These are phyloP conservation scores for Tachina grossa DNA, from an alignment of 2,888 invertebrate species.

Conservation along the genomic window DNA sequence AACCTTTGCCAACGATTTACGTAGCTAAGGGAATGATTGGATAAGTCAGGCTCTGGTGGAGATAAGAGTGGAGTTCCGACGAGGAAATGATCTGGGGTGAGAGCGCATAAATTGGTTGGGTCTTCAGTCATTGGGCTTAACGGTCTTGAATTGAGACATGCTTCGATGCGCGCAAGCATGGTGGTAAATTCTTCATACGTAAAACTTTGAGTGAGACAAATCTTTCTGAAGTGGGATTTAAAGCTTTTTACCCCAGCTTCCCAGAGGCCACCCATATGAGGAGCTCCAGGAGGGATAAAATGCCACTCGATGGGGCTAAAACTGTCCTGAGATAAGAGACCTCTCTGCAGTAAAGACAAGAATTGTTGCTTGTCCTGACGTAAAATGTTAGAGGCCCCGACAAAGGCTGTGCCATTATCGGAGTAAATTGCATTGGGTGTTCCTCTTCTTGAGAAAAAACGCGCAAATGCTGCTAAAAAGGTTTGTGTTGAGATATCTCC, in stretches of 20 bases:
- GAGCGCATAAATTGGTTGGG: too few species aligned
- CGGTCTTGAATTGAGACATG: too few species aligned
- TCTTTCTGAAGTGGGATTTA: too few species aligned
- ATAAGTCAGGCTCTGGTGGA: conserved; percentile 10
- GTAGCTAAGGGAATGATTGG: background rate
- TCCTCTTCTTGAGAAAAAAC: too few species aligned
- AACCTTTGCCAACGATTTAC: conserved; percentile 20
- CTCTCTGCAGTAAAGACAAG: background rate
- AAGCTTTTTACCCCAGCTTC: too few species aligned
- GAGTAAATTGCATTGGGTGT: background rate
- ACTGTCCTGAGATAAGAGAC: background rate
- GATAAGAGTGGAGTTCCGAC: conserved; percentile 7
- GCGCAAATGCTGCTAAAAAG: background rate
- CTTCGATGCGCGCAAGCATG: too few species aligned
- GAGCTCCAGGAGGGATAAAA: conserved; percentile 44
- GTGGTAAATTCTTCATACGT: too few species aligned
- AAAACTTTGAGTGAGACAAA: too few species aligned
- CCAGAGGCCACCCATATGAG: background rate
- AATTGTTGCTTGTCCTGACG: background rate
- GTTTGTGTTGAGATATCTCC: conserved; percentile 3
- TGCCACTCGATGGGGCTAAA: background rate
- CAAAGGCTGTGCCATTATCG: background rate
- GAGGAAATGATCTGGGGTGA: background rate
- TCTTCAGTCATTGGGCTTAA: too few species aligned
- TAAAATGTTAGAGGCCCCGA: too few species aligned